phyloP scores from a whole-genome alignment of 1,140 invertebrate species.

The Tetramorium alpestre region DNA sequence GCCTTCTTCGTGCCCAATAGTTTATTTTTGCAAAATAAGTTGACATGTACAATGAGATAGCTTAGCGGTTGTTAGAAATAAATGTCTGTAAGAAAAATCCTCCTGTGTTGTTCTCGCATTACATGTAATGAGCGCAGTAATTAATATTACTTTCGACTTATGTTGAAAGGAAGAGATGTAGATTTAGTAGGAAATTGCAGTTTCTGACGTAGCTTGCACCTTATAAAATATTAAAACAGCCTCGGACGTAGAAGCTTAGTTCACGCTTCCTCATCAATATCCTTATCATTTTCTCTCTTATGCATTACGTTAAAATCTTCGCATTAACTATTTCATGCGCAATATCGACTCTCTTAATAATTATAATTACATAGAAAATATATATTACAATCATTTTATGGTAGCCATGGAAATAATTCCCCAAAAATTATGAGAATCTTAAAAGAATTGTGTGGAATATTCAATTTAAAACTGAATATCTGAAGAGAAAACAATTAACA shows the following conservation, averaged over 20 bases:
- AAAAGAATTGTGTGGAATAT: neutral
- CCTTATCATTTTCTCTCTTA: slow-evolving; percentile 30
- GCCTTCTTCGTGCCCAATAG: slow-evolving; percentile 68
- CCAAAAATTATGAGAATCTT: neutral
- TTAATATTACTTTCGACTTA: slow-evolving; percentile 71
- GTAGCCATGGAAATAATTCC: neutral
- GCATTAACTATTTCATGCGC: slow-evolving; percentile 28
- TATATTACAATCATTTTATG: neutral
- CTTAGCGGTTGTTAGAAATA: slow-evolving; percentile 78
- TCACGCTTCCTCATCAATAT: slow-evolving; percentile 6
- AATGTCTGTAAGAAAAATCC: slow-evolving; percentile 67
- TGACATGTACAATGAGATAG: slow-evolving; percentile 82
- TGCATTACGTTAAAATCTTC: slow-evolving; percentile 9
- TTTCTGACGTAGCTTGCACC: slow-evolving; percentile 8
- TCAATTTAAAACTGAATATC: neutral
- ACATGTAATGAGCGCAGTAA: slow-evolving; percentile 68
- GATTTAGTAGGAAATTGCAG: neutral
- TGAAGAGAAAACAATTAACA: neutral
- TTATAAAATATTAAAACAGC: slow-evolving; percentile 54
- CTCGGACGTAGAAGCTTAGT: neutral
- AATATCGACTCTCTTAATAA: neutral
- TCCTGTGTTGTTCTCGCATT: slow-evolving; percentile 7
- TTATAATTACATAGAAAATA: neutral
- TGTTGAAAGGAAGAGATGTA: neutral
- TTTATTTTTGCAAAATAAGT: slow-evolving; percentile 85